Conservation (phyloP, 2,113 vertebrate genomes). For the Ovibos moschatus region DNA sequence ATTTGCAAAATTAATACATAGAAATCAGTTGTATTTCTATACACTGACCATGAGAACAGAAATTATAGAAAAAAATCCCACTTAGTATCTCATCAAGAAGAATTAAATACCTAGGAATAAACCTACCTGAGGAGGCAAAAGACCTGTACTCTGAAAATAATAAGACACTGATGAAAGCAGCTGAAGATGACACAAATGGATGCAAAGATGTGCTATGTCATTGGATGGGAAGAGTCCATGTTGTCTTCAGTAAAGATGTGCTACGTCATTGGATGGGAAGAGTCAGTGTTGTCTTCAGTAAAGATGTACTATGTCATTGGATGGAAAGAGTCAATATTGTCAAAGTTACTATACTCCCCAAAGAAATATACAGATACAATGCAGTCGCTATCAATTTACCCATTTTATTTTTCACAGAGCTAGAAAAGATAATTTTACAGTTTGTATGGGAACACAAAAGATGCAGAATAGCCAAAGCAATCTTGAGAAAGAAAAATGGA, state of each 20-base stretch:
- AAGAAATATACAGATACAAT: background rate
- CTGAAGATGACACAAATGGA: background rate
- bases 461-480: background rate
- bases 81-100: background rate
- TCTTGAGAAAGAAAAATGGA: background rate
- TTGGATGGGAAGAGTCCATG: background rate
- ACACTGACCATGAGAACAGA: background rate
- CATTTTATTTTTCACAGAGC: background rate
- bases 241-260: background rate
- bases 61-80: background rate
- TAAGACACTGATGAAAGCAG: background rate
- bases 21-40: background rate
- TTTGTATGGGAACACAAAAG: background rate
- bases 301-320: background rate
- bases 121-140: background rate
- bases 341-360: background rate
- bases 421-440: background rate
- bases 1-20: background rate
- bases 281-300: background rate
- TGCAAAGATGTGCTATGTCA: background rate
- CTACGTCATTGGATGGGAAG: background rate
- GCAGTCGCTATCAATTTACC: background rate
- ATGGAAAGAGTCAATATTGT: background rate
- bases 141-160: background rate
- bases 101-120: background rate